Conservation (phyloP, 2,113 vertebrate genomes). For the Origma solitaria region DNA sequence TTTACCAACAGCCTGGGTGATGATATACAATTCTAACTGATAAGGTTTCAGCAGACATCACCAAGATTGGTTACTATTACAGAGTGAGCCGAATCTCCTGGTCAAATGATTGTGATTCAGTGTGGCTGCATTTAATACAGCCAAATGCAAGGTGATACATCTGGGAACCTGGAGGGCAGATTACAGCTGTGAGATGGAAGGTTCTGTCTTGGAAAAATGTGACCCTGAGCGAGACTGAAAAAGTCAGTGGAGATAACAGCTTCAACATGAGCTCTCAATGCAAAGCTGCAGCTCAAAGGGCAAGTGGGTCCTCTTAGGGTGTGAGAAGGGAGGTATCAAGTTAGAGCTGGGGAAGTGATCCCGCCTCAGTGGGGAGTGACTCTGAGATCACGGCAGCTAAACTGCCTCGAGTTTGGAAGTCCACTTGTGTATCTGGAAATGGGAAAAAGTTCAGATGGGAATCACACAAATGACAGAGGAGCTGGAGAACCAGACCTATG, state of each 20-base stretch:
- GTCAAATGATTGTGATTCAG: constrained; percentile 19
- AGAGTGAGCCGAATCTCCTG: constrained; percentile 9
- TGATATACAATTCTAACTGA: constrained; percentile 18
- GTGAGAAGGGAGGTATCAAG: background rate
- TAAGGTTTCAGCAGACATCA: constrained; percentile 44
- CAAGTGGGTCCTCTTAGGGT: background rate
- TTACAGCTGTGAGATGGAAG: constrained; percentile 24
- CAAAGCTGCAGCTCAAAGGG: constrained; percentile 30
- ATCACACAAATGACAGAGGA: background rate
- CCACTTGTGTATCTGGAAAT: background rate
- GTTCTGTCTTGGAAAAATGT: constrained; percentile 39
- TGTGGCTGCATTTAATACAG: constrained; percentile 53
- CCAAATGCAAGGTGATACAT: constrained; percentile 54
- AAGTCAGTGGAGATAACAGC: constrained; percentile 37
- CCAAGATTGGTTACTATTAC: constrained; percentile 20
- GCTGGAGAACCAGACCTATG: background rate
- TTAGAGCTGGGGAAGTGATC: background rate
- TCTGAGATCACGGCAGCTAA: background rate
- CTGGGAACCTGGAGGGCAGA: constrained; percentile 52
- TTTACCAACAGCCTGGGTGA: background rate
- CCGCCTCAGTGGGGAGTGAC: background rate
- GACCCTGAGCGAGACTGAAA: background rate
- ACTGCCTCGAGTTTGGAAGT: background rate
- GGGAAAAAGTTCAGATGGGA: background rate
- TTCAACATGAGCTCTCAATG: constrained; percentile 52